Conservation (phyloP, 1,140 invertebrate genomes). For the Euura lappo region DNA sequence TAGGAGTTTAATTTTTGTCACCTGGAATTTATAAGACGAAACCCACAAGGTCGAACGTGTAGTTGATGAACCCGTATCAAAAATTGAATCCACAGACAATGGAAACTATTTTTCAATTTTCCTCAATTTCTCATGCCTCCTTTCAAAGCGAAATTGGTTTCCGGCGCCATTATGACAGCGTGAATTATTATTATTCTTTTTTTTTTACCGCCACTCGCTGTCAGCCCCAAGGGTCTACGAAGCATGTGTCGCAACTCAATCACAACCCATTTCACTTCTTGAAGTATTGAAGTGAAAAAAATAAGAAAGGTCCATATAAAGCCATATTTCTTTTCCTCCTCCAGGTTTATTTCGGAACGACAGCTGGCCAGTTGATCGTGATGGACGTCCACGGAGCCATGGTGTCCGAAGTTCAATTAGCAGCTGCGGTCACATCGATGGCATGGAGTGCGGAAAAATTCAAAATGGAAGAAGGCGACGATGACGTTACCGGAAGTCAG, state of each 20-base stretch:
- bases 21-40: too few relatives aligned
- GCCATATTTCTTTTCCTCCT: conserved; percentile 16
- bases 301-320: not conserved
- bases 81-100: too few relatives aligned
- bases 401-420: conserved; percentile 89
- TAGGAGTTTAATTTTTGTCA: not conserved
- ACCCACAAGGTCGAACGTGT: too few relatives aligned
- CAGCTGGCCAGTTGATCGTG: conserved; percentile 90
- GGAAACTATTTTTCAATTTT: too few relatives aligned
- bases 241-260: too few relatives aligned
- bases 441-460: conserved; percentile 98
- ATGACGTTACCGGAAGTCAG: conserved; percentile 61
- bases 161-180: too few relatives aligned
- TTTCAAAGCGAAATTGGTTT: not conserved
- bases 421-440: conserved; percentile 87
- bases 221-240: too few relatives aligned
- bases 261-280: too few relatives aligned
- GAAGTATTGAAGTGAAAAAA: too few relatives aligned
- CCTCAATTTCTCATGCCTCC: not conserved
- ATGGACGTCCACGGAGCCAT: conserved; percentile 96
- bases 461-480: conserved; percentile 95
- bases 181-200: too few relatives aligned
- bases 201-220: too few relatives aligned
- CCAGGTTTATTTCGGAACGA: conserved; percentile 93
- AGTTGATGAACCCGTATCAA: too few relatives aligned